Conservation (phyloP, 2,113 vertebrate genomes). For the Cinclus cinclus region DNA sequence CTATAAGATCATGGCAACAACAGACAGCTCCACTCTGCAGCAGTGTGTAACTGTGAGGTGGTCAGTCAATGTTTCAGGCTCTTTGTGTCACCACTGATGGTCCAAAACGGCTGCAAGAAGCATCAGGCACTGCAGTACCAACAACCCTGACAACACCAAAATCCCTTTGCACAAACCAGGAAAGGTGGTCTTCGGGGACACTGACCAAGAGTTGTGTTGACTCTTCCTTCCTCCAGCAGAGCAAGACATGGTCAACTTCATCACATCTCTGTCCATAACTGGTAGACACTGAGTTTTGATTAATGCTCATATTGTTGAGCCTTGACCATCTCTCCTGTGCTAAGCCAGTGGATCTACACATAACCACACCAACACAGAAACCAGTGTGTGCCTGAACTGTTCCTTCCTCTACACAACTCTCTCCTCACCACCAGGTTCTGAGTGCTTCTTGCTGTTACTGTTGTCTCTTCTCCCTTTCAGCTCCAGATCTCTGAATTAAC, state of each 20-base stretch:
- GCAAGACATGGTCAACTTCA: background rate
- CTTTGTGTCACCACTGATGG: background rate
- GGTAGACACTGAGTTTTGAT: background rate
- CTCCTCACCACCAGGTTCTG: background rate
- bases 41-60: background rate
- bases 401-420: background rate
- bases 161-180: background rate
- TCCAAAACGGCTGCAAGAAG: background rate
- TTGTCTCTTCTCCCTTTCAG: background rate
- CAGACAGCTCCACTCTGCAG: background rate
- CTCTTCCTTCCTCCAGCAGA: background rate
- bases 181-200: background rate
- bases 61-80: background rate
- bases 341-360: background rate
- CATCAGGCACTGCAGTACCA: background rate
- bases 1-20: background rate
- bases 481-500: background rate
- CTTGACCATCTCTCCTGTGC: background rate
- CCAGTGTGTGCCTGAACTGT: accelerated
- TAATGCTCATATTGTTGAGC: background rate
- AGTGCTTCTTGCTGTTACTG: background rate
- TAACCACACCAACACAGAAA: background rate
- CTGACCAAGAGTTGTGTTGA: background rate
- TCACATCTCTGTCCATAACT: background rate
- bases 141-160: background rate